A percentile compares a stretch with the other conserved stretches of the same genome.
These are phyloP conservation scores for Geotrypetes seraphini DNA, from an alignment of 2,797 vertebrate genomes.

Conservation along the genomic window DNA sequence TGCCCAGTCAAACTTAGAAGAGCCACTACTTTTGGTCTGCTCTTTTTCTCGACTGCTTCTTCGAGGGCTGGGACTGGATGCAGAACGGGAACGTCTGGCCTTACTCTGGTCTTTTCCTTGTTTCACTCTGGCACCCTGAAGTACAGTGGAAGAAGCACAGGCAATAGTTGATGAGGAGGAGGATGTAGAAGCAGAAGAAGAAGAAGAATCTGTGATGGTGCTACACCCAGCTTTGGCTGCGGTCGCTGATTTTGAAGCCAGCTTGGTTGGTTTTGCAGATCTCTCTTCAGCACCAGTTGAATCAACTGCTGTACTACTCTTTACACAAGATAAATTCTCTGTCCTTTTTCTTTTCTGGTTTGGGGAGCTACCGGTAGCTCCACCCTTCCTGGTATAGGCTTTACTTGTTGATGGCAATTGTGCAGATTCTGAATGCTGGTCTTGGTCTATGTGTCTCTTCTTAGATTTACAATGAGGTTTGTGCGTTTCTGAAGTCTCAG, in stretches of 20 bases:
- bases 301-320: constrained; percentile 77
- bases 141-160: constrained; percentile 69
- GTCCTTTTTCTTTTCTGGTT: constrained; percentile 95
- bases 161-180: constrained; percentile 89
- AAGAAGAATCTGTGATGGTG: constrained; percentile 92
- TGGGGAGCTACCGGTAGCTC: constrained; percentile 72
- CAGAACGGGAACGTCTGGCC: constrained; percentile 88
- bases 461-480: constrained; percentile 78
- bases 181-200: constrained; percentile 93
- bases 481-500: constrained; percentile 63
- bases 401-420: constrained; percentile 76
- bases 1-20: constrained; percentile 98
- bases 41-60: constrained; percentile 91
- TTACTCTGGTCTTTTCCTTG: constrained; percentile 98
- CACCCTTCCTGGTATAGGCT: constrained; percentile 83
- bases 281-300: constrained; percentile 85
- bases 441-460: constrained; percentile 83
- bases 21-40: constrained; percentile 83
- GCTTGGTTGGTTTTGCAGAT: constrained; percentile 98
- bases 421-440: constrained; percentile 58
- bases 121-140: constrained; percentile 89
- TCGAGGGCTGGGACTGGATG: constrained; percentile 92
- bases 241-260: constrained; percentile 99
- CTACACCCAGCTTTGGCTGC: constrained; percentile 99
- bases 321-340: constrained; percentile 78